phyloP scores from a whole-genome alignment of 2,888 invertebrate species.

The Oscheius myriophilus region DNA sequence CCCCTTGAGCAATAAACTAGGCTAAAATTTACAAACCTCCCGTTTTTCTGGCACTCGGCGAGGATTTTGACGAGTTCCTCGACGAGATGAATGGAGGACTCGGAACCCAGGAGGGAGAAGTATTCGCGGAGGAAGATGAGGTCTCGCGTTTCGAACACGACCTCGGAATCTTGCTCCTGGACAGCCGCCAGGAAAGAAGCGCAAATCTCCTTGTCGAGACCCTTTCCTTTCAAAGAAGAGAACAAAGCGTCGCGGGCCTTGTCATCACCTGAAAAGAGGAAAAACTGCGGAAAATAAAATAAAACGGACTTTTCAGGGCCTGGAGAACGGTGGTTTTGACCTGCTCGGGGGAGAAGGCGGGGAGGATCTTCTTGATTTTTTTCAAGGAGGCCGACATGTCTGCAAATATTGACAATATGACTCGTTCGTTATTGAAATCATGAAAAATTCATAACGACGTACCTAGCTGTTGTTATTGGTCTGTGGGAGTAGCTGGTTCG shows the following conservation, averaged over 20 bases:
- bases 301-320: slow-evolving; percentile 6
- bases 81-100: background rate
- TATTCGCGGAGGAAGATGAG: background rate
- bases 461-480: too few species aligned
- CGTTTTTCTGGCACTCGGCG: background rate
- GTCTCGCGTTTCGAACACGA: background rate
- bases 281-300: background rate
- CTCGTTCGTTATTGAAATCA: too few species aligned
- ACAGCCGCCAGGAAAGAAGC: slow-evolving; percentile 4
- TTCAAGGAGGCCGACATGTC: slow-evolving; percentile 1
- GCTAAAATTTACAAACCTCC: background rate
- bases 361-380: background rate
- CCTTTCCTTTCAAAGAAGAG: background rate
- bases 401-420: too few species aligned
- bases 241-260: background rate
- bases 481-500: too few species aligned
- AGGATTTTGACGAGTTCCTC: background rate
- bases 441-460: too few species aligned
- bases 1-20: background rate
- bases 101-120: slow-evolving; percentile 11
- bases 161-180: background rate
- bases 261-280: slow-evolving; percentile 1
- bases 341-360: background rate
- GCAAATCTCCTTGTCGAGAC: slow-evolving; percentile 15
- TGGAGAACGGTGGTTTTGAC: slow-evolving; percentile 8